These are phyloP conservation scores for Apostichopus californicus DNA, from an alignment of 35 echinoderm and acorn worm genomes.

Conservation along the genomic window DNA sequence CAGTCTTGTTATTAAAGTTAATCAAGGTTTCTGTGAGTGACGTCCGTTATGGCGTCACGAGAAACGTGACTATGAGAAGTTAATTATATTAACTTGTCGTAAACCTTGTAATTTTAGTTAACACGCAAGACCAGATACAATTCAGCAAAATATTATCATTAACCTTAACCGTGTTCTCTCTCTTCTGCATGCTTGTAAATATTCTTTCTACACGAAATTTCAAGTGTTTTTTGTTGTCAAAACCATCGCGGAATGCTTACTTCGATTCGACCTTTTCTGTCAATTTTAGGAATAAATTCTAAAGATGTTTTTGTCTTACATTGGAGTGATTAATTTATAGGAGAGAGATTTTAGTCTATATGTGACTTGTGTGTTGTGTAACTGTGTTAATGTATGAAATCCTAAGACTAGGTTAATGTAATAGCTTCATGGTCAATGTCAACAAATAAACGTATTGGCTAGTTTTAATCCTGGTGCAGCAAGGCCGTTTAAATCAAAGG, in stretches of 20 bases:
- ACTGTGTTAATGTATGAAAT: neutral
- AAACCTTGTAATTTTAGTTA: neutral
- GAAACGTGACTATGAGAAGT: slow-evolving; percentile 1
- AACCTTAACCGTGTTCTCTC: too few relatives aligned
- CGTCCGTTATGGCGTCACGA: neutral
- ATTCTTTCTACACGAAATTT: too few relatives aligned
- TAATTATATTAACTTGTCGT: slow-evolving; percentile 11
- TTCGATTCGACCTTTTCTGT: too few relatives aligned
- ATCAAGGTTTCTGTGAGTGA: neutral
- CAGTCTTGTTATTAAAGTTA: neutral
- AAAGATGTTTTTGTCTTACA: too few relatives aligned
- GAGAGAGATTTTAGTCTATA: too few relatives aligned
- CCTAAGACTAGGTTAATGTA: neutral
- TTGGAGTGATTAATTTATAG: too few relatives aligned
- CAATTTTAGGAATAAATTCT: too few relatives aligned
- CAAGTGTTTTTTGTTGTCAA: too few relatives aligned
- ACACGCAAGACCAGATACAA: too few relatives aligned
- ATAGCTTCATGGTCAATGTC: neutral
- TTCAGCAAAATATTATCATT: too few relatives aligned
- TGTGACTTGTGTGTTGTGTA: neutral
- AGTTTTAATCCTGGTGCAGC: neutral
- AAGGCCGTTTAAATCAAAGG: neutral
- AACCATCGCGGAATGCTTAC: too few relatives aligned
- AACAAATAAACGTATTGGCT: neutral
- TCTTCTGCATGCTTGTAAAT: too few relatives aligned